Evolutionary conservation across 2,888 invertebrate genomes (phyloP), one percentile per base, ranked within the genome.

Genomic region (Antheraea assamensis): DNA sequence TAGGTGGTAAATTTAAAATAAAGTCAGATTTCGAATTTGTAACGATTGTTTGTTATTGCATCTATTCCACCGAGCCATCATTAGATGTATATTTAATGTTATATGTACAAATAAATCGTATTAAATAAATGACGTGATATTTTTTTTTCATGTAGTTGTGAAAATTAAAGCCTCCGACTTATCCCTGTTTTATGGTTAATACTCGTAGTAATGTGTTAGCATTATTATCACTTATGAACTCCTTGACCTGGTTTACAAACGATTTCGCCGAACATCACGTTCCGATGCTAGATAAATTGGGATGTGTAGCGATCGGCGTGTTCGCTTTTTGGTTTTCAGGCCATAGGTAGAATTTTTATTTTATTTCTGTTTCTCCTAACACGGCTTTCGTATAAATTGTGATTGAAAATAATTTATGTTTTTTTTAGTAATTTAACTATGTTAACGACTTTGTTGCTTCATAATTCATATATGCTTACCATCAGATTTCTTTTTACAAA

Each of bases 211-310:
- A 68, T 68, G 66, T 66, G 66, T 31, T 66, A 35, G 68, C 21
- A 2, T 66, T 66, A 66, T 66, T 24, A 35, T 68, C 21, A 35
- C 31, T 35, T 68, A 35, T 35, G 31, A 35, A 21, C 21, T 31
- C 21, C 31, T 68, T 68, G 68, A 68, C 68, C 68, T 35, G 68
- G 68, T 68, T 68, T 68, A 35, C 21, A n/a, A 35, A 35, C 68
- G 10, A 68, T 68, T 68, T 68, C 35, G 68, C 68, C n/a, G 68
- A 35, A 35, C 68, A 35, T 68, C 68, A 68, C 68, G 68, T 68
- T 35, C 35, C 17, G 15, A 35, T n/a, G n/a, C 35, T 68, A 31
- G 35, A 68, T 68, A 68, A 68, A 68, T n/a, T 35, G 68, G 21
- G 68, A 68, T 35, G 35, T 35, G 68, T n/a, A 68, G 35, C 35